Base-by-base conservation (phyloP, 2,888 invertebrate species). In the Drosophila emarginata region DNA sequence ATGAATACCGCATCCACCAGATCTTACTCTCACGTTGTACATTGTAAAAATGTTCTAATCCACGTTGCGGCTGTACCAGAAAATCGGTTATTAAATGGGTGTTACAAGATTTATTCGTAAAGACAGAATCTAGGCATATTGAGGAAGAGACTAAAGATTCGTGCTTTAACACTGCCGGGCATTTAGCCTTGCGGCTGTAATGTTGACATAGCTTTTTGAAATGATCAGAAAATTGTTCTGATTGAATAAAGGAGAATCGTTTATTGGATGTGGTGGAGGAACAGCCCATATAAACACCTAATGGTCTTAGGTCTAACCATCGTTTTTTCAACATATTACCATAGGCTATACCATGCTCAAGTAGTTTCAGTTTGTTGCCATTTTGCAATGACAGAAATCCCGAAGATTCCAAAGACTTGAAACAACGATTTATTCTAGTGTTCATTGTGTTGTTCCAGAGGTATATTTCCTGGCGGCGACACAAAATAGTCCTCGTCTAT, bases 401-500 rank as follows among this genome's bases (percentile, higher is more conserved):
- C 0, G 71, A 71, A 5, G 80, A 74, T 45, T 72, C 78, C 68
- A 79, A 70, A 7, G 77, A 75, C 67, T 72, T 74, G 0, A 85
- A 45, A 60, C 84, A 89, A 26, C 87, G 85, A 18, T 39, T 64
- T 2, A 87, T 9, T 21, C 45, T 21, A 7, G 85, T 79, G 32
- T 39, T 72, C 81, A 79, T 84, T 4, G 18, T 45, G 45, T 21
- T 91, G 89, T 89, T 94, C 94, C 66, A 96, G 89, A 0, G 96
- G 95, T 82, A 96, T 95, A 90, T 97, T 96, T 78, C 97, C 97
- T 14, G 96, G 96, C 7, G 98, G 98, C 32, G 96, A 96, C 12
- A 98, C 95, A 93, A 97, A 98, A 91, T 97, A 98, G 81, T 97
- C 97, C 90, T 98, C 98, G 89, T 97, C 96, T 12, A 93, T 93